These are phyloP conservation scores for Acromyrmex echinatior DNA, from an alignment of 1,140 invertebrate genomes.

Conservation along the genomic window DNA sequence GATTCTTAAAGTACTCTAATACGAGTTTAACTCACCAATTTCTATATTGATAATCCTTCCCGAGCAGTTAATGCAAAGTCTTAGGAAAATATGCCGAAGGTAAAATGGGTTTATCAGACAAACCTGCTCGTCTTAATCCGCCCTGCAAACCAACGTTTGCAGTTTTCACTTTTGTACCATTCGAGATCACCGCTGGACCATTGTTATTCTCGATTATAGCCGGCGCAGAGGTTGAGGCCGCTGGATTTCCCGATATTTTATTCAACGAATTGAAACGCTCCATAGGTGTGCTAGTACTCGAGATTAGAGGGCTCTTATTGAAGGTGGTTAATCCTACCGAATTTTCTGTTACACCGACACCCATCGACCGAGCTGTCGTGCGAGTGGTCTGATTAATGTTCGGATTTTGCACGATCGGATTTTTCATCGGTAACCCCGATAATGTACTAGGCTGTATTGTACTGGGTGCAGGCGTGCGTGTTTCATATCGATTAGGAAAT, in stretches of 20 bases:
- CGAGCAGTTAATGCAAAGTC: slow-evolving; percentile 75
- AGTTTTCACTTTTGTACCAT: slow-evolving; percentile 79
- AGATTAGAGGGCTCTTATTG: slow-evolving; percentile 81
- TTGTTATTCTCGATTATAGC: slow-evolving; percentile 82
- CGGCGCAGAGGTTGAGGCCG: slow-evolving; percentile 73
- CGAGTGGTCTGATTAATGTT: slow-evolving; percentile 83
- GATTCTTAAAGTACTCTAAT: slow-evolving; percentile 50
- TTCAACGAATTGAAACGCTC: slow-evolving; percentile 81
- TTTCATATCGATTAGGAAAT: slow-evolving; percentile 80
- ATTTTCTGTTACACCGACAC: slow-evolving; percentile 78
- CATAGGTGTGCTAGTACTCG: slow-evolving; percentile 84
- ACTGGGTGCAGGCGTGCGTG: slow-evolving; percentile 78
- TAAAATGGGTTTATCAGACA: slow-evolving; percentile 81
- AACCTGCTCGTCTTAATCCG: slow-evolving; percentile 81
- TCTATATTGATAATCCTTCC: slow-evolving; percentile 27
- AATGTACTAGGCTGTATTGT: slow-evolving; percentile 72
- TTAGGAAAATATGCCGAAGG: slow-evolving; percentile 85
- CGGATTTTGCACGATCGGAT: slow-evolving; percentile 81
- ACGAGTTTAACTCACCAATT: slow-evolving; percentile 19
- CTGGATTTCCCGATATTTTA: slow-evolving; percentile 72
- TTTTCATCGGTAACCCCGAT: slow-evolving; percentile 78
- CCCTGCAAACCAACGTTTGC: slow-evolving; percentile 78
- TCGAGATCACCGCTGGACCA: slow-evolving; percentile 76
- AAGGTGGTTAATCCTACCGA: slow-evolving; percentile 79
- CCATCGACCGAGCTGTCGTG: slow-evolving; percentile 76